A percentile compares a stretch with the other conserved stretches of the same genome.
Conservation (phyloP, 2,113 vertebrate species). For the Phrynocephalus versicolor region DNA sequence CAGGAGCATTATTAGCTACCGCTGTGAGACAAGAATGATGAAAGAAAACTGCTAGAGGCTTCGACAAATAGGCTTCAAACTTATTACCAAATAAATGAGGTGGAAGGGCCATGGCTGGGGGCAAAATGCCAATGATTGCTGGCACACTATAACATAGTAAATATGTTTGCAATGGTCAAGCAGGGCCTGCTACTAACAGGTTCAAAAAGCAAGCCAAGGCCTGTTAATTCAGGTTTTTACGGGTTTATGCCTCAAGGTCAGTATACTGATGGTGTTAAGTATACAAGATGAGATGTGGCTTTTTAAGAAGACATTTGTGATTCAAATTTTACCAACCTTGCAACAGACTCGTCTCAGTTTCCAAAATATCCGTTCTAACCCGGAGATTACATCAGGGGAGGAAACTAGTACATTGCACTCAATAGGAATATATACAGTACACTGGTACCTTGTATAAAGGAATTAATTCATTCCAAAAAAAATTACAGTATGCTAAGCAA, state of each 20-base stretch:
- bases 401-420: too few relatives aligned
- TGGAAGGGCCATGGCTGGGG: conserved; percentile 13
- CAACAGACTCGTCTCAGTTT: not conserved
- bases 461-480: too few relatives aligned
- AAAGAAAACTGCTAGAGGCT: conserved; percentile 11
- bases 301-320: not conserved
- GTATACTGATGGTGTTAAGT: not conserved
- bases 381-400: not conserved
- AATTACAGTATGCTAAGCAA: too few relatives aligned
- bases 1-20: not conserved
- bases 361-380: too few relatives aligned
- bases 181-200: not conserved
- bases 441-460: too few relatives aligned
- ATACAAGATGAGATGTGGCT: not conserved
- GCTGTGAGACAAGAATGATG: conserved; percentile 9
- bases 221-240: conserved; percentile 20
- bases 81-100: conserved; percentile 29
- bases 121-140: conserved; percentile 14
- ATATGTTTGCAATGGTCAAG: conserved; percentile 10
- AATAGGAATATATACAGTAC: too few relatives aligned
- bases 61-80: not conserved
- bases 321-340: not conserved
- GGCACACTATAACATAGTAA: conserved; percentile 23
- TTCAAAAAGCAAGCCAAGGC: conserved; percentile 12
- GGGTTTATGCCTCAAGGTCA: conserved; percentile 6